Base-by-base conservation (phyloP, 2,113 vertebrate genomes). In the Callorhinus ursinus region DNA sequence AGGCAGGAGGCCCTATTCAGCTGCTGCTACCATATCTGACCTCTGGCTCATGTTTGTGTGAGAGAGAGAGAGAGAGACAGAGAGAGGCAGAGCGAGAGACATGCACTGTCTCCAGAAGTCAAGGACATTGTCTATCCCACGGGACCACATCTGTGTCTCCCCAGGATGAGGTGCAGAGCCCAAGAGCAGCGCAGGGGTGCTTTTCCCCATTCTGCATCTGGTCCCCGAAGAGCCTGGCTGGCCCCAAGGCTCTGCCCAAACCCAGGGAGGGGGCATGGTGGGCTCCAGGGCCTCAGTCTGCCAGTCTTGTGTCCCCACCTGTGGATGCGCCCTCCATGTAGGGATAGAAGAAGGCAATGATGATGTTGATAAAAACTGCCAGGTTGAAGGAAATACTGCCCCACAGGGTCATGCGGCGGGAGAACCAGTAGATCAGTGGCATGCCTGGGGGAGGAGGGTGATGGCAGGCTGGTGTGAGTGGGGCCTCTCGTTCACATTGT, bases 271-370 rank as follows among this genome's bases (percentile, higher is more conserved):
- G 26, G 26, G 13, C 26, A 1, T 1, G 9, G 18, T 18, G 11
- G 46, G 28, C 55, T 26, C 80, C 13, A 2, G 15, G 63, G 11
- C 10, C 51, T 84, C 77, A 6, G 8, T 79, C 24, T 0, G 36
- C 14, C 53, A 36, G 71, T 63, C 61, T 72, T 4, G 9, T 10
- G 8, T 76, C 83, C 98, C 97, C 90, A 99, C 99, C 99, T 97
- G 99, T 99, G 95, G 99, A 99, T 26, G 99, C 99, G 1, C 99
- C 99, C 98, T 99, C 98, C 59, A 99, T 98, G 0, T 99, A 99
- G 4, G 99, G 99, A 98, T 99, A 99, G 98, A 99, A 99, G 98
- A 99, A 99, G 96, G 99, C 99, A 6, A 99, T 99, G 98, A 99
- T 99, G 98, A 99, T 99, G 98, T 99, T 99, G 99, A 99, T 99